Evolutionary conservation across 2,888 invertebrate genomes (phyloP).

Genomic region (Drosophila stalkeri): DNA sequence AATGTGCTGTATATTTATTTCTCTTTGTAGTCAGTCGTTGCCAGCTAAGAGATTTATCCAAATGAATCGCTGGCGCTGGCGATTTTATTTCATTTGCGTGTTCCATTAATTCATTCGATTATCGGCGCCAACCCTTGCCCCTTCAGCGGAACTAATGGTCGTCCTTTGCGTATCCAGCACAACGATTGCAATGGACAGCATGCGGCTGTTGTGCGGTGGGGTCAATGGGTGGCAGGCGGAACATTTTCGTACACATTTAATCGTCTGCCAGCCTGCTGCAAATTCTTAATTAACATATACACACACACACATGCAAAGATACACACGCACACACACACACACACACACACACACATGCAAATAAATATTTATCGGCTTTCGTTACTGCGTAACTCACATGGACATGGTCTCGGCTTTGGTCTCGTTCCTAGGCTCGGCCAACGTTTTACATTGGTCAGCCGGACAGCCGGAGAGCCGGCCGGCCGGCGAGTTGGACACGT

Average conservation of each 20-base stretch:
- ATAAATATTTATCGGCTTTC: constrained; percentile 76
- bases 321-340: constrained; percentile 6
- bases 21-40: constrained; percentile 30
- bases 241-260: constrained; percentile 70
- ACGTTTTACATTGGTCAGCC: neutral
- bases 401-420: constrained; percentile 21
- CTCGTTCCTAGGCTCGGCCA: constrained; percentile 12
- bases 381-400: constrained; percentile 59
- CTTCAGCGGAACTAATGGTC: constrained; percentile 63
- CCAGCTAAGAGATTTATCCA: constrained; percentile 56
- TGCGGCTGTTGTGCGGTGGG: neutral
- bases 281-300: constrained; percentile 78
- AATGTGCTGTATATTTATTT: neutral
- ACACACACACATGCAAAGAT: constrained; percentile 15
- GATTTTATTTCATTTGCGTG: constrained; percentile 73
- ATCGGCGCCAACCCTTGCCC: constrained; percentile 48
- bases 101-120: constrained; percentile 76
- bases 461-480: neutral
- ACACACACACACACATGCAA: constrained; percentile 51
- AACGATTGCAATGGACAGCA: constrained; percentile 22
- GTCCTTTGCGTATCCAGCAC: constrained; percentile 61
- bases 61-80: constrained; percentile 58
- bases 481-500: constrained; percentile 19
- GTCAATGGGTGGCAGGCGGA: constrained; percentile 10
- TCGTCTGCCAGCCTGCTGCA: constrained; percentile 68